Evolutionary conservation across 1,140 invertebrate genomes (phyloP).

Genomic region (Melitaea cinxia): DNA sequence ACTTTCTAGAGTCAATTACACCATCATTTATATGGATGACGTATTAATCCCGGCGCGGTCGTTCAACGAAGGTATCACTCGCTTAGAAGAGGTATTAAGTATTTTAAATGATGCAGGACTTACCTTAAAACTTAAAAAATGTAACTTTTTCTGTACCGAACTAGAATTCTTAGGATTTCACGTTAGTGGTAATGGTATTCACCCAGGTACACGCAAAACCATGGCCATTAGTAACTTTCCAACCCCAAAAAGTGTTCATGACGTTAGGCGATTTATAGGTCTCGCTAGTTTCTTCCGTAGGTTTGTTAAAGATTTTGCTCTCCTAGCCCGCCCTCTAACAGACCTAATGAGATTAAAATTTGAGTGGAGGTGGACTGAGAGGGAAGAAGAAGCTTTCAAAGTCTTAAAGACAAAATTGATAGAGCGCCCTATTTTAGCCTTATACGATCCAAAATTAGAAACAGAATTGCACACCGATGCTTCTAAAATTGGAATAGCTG

Average conservation of each 20-base stretch:
- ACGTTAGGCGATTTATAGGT: conserved; percentile 22
- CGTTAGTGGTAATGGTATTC: conserved; percentile 2
- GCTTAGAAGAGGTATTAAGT: no score
- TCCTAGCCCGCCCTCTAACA: conserved; percentile 20
- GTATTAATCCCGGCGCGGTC: no score
- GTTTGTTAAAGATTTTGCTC: conserved; percentile 26
- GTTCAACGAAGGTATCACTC: no score
- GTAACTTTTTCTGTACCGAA: no score
- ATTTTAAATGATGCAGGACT: conserved; percentile 17
- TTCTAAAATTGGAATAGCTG: conserved; percentile 41
- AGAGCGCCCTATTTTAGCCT: conserved; percentile 32
- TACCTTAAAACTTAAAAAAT: conserved; percentile 6
- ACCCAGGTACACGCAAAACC: not conserved
- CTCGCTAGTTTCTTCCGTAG: conserved; percentile 29
- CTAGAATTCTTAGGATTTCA: no score
- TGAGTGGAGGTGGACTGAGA: not conserved
- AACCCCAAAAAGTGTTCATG: conserved; percentile 5
- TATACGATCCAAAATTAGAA: conserved; percentile 43
- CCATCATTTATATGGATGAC: conserved; percentile 2
- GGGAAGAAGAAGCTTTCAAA: not conserved
- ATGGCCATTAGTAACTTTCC: not conserved
- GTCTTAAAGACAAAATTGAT: not conserved
- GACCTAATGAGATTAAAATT: conserved; percentile 6
- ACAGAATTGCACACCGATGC: conserved; percentile 54
- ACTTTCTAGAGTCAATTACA: conserved; percentile 15